phyloP scores from a whole-genome alignment of 2,888 invertebrate species.

The Gerris lacustris region DNA sequence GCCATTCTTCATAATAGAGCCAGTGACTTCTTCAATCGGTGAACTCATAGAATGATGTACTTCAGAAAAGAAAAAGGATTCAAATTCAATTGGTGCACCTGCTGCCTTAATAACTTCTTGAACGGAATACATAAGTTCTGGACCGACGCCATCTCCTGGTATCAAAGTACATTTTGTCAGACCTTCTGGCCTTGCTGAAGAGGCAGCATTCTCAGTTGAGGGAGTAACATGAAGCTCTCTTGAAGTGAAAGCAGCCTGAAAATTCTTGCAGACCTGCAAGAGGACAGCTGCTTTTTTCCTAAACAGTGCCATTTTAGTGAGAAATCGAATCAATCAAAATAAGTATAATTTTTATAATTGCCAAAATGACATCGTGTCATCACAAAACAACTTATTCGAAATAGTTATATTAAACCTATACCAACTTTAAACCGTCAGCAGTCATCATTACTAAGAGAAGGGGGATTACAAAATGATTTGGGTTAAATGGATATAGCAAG shows the following conservation, averaged over 20 bases:
- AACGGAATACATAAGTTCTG: constrained; percentile 82
- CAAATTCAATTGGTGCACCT: constrained; percentile 90
- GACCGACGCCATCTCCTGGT: constrained; percentile 97
- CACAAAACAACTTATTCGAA: no score
- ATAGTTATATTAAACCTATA: no score
- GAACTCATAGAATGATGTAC: constrained; percentile 80
- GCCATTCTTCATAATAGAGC: constrained; percentile 69
- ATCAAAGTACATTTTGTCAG: constrained; percentile 77
- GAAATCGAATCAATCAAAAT: no score
- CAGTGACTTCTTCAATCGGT: constrained; percentile 71
- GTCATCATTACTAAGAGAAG: no score
- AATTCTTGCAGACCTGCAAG: not conserved
- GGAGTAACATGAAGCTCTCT: no score
- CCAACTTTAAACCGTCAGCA: no score
- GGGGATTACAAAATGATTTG: no score
- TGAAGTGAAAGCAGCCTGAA: no score
- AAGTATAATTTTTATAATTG: no score
- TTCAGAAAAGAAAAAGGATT: constrained; percentile 85
- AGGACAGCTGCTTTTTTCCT: not conserved
- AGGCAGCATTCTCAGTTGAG: not conserved
- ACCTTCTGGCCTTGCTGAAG: constrained; percentile 36
- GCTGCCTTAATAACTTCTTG: constrained; percentile 85
- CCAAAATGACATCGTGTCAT: no score
- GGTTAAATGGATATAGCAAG: no score
- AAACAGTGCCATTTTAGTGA: not conserved